Percentiles rank a stretch among this genome's conserved stretches.
These are phyloP conservation scores for Notechis scutatus DNA, from an alignment of 2,113 vertebrate species.

Conservation along the genomic window DNA sequence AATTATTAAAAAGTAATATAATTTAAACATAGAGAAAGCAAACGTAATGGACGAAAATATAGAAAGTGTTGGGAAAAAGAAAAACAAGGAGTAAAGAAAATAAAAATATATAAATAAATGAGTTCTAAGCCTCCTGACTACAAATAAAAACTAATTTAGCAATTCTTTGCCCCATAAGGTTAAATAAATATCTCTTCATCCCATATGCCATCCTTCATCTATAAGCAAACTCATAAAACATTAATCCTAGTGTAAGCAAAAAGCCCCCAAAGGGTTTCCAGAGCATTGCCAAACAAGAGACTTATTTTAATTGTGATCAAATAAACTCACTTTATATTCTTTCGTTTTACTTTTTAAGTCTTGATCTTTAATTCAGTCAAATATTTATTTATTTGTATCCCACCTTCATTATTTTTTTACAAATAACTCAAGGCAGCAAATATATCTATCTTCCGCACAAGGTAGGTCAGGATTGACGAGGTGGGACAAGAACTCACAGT, in stretches of 20 bases:
- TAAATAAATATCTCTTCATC: not conserved
- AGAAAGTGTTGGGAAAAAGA: not conserved
- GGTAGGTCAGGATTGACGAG: not conserved
- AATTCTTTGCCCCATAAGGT: not conserved
- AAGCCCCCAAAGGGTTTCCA: not conserved
- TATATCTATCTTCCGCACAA: not conserved
- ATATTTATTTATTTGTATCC: not conserved
- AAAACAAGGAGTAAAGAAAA: not conserved
- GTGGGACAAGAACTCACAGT: not conserved
- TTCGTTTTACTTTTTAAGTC: not conserved
- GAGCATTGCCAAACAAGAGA: not conserved
- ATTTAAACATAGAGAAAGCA: not conserved
- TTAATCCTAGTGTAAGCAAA: not conserved
- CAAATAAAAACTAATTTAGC: not conserved
- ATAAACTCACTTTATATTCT: not conserved
- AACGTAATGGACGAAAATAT: not conserved
- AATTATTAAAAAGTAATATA: not conserved
- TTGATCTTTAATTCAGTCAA: not conserved
- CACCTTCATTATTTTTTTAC: not conserved
- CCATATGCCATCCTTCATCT: not conserved
- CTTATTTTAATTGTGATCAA: not conserved
- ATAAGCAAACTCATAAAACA: not conserved
- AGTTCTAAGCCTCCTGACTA: not conserved
- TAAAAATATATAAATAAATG: not conserved
- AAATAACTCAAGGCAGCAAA: not conserved